Base-by-base conservation (phyloP, 1,140 invertebrate genomes). In the Bombus ignitus region DNA sequence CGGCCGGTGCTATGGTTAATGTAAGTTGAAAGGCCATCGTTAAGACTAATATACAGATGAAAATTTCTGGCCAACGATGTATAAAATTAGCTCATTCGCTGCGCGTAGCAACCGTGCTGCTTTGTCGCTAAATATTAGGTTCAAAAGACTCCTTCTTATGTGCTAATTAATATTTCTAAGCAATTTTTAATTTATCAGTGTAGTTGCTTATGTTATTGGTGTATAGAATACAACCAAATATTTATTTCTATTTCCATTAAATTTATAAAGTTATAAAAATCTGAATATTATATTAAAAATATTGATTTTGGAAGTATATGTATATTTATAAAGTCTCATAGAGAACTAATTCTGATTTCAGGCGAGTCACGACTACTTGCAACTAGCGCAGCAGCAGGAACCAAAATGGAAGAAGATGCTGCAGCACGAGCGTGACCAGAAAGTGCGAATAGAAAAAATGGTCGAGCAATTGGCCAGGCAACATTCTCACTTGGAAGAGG, bases 401-500 rank as follows among this genome's bases (percentile, higher is more conserved):
- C 97, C 97, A 68, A 98, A 99, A 89, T 98, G 99, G 98, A 97
- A 98, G 88, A 97, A 98, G 89, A 97, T 98, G 93, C 94, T 99
- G 75, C 97, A 99, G 87, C 98, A 99, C 93, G 99, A 99, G 93
- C 97, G 99, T 4, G 99, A 99, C 87, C 98, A 99, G 95, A 97
- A 99, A 90, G 96, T 97, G 90, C 96, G 98, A n/a, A 95, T 99
- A 70, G 99, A 99, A 94, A 98, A 99, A 92, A 98, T 99, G 95
- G 98, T 99, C 6, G 99, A 99, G 94, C 98, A 99, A 91, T 96
- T 99, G 72, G 99, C 99, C 3, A 97, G 98, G 88, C 99, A 99
- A 94, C 99, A 99, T 93, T 98, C 98, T 44, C 97, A 98, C 88
- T 96, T 99, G 81, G 98, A 99, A 93, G 97, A 97, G 94, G 98